Base-by-base conservation (phyloP, 1,140 invertebrate genomes). In the Eueides isabella region DNA sequence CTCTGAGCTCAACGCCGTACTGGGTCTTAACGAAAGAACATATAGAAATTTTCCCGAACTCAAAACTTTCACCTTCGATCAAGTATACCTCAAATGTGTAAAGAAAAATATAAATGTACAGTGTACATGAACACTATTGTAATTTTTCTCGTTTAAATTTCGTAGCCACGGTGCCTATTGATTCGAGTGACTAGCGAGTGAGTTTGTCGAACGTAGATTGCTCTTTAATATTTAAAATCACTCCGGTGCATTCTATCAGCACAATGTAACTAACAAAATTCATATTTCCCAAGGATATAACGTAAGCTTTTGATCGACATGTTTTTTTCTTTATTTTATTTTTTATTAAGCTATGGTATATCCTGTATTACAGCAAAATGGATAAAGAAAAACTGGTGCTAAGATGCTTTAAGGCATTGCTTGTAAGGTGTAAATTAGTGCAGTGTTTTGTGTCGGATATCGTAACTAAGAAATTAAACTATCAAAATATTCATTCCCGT, bases 201-300 rank as follows among this genome's bases (percentile, higher is more conserved):
- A 55, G 48, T 55, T 55, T 55, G 48, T 55, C 19, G 48, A 55
- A 55, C 48, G 23, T 55, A 55, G 48, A 55, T 55, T 55, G 48
- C 48, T 55, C 7, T 55, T 55, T 55, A 55, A 55, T 55, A 55
- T 55, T 55, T 55, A 55, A 55, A 55, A 11, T 55, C 19, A 55
- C 48, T 26, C 48, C 11, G 23, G 48, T 55, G 48, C 48, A 55
- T 26, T 55, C 48, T 55, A 26, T 55, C 48, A 23, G 41, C 41
- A 55, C 48, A 55, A 26, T 55, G 48, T 55, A 55, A 55, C 48
- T 55, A 55, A 55, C 23, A 55, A 55, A 55, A 55, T 55, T 55
- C 48, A 55, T 55, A 55, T 55, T 55, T 55, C 26, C 19, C 26
- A 1, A 26, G 48, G n/a, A 55, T 26, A n/a, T 55, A 55, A 55